These are phyloP conservation scores for Coelinius sp. DNA, from an alignment of 2,888 invertebrate species.

Conservation along the genomic window DNA sequence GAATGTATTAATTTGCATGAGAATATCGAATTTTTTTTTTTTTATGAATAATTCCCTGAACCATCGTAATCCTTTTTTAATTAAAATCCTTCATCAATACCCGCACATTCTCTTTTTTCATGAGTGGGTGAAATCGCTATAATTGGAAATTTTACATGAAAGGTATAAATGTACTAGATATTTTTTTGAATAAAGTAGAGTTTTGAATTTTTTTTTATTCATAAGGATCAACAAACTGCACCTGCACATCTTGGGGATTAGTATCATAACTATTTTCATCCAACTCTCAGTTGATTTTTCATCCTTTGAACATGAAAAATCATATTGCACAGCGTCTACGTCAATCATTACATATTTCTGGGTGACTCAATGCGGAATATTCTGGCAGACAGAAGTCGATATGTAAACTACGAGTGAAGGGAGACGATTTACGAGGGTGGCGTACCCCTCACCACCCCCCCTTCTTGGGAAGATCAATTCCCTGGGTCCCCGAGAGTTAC, in stretches of 20 bases:
- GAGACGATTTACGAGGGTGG: not conserved
- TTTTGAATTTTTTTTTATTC: not conserved
- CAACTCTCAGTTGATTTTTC: not conserved
- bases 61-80: not conserved
- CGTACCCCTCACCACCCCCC: not conserved
- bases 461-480: slow-evolving; percentile 8
- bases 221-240: too few relatives aligned
- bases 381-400: not conserved
- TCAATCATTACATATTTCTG: not conserved
- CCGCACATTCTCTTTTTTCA: too few relatives aligned
- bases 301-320: not conserved
- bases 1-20: too few relatives aligned
- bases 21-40: not conserved
- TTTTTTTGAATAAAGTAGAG: not conserved
- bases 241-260: not conserved
- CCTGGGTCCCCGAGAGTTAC: not conserved
- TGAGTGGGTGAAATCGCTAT: too few relatives aligned
- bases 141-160: too few relatives aligned
- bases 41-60: not conserved
- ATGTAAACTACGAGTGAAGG: slow-evolving; percentile 15
- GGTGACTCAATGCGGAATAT: not conserved
- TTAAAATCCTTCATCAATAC: too few relatives aligned
- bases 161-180: too few relatives aligned
- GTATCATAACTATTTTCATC: not conserved
- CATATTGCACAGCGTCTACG: not conserved